Evolutionary conservation across 2,113 vertebrate species (phyloP).

Genomic region (Clinocottus analis): DNA sequence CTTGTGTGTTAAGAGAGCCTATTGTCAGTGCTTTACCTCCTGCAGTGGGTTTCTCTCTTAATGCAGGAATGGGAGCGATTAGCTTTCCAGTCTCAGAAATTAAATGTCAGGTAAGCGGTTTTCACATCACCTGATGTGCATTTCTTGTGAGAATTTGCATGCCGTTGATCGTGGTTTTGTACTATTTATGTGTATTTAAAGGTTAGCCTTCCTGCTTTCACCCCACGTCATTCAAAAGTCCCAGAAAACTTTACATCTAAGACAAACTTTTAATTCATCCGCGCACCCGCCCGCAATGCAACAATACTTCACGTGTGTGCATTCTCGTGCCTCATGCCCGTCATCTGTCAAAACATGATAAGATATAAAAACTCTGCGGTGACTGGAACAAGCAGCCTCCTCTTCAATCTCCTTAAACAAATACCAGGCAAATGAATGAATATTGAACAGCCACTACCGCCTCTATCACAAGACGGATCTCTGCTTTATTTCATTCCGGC

Average conservation of each 20-base stretch:
- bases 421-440: conserved; percentile 82
- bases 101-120: not conserved
- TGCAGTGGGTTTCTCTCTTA: conserved; percentile 27
- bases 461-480: conserved; percentile 73
- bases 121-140: not conserved
- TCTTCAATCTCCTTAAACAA: conserved; percentile 84
- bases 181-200: not conserved
- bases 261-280: conserved; percentile 42
- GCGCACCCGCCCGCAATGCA: conserved; percentile 45
- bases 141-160: not conserved
- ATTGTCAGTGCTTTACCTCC: conserved; percentile 28
- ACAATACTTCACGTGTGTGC: conserved; percentile 54
- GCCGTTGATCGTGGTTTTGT: not conserved
- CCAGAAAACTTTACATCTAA: conserved; percentile 42
- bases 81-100: not conserved
- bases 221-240: conserved; percentile 13
- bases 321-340: conserved; percentile 53
- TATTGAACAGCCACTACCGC: conserved; percentile 74
- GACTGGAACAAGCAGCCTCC: conserved; percentile 72
- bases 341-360: conserved; percentile 81
- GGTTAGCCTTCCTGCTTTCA: not conserved
- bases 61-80: conserved; percentile 17
- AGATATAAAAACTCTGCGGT: conserved; percentile 74
- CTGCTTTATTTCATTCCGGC: conserved; percentile 68
- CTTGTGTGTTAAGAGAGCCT: conserved; percentile 35